A percentile compares a stretch with the other conserved stretches of the same genome.
These are phyloP conservation scores for Zapus hudsonius DNA, from an alignment of 2,113 vertebrate species.

Conservation along the genomic window DNA sequence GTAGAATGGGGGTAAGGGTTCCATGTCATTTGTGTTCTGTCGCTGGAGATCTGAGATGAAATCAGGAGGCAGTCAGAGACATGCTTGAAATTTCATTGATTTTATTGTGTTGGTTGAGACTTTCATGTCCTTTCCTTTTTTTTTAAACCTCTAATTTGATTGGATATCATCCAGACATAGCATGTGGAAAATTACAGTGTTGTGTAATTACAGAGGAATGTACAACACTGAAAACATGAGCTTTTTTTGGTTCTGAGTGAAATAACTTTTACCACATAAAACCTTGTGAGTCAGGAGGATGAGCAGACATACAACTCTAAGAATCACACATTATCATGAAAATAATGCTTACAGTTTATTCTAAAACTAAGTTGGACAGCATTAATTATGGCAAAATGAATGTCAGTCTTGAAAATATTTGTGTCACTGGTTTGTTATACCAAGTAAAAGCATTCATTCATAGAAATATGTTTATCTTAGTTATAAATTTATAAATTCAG, in stretches of 20 bases:
- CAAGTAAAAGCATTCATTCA: neutral
- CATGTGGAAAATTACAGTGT: neutral
- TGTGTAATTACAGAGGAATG: neutral
- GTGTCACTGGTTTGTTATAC: neutral
- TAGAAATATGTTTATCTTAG: slow-evolving; percentile 2
- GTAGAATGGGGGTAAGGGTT: slow-evolving; percentile 71
- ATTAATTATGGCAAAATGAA: neutral
- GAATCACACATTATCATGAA: neutral
- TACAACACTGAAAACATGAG: neutral
- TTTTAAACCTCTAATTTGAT: slow-evolving; percentile 10
- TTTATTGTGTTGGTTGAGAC: slow-evolving; percentile 49
- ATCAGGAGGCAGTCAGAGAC: slow-evolving; percentile 52
- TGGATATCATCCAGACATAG: neutral
- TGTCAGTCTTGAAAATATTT: slow-evolving; percentile 1
- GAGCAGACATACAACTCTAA: neutral
- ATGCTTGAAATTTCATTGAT: slow-evolving; percentile 65
- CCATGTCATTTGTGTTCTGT: slow-evolving; percentile 66
- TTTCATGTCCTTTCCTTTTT: slow-evolving; percentile 34
- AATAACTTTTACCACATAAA: neutral
- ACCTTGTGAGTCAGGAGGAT: neutral
- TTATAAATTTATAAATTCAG: neutral
- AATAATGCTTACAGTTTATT: neutral
- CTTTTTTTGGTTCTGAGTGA: neutral
- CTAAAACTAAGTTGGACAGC: neutral
- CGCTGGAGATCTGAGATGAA: slow-evolving; percentile 63